phyloP scores from a whole-genome alignment of 2,888 invertebrate species.

The Netelia virgata region DNA sequence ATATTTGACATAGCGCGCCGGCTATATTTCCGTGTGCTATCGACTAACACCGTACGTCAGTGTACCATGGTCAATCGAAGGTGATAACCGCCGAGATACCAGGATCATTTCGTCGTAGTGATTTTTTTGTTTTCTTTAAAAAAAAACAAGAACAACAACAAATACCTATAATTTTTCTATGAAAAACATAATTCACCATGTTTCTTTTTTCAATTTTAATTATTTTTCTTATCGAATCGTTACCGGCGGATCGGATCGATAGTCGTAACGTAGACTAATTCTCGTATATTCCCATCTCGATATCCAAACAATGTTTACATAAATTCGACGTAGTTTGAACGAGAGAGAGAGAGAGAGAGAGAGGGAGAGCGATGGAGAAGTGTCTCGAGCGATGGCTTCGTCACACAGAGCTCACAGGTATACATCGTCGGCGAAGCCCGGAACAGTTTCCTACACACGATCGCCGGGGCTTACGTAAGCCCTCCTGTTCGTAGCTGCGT shows the following conservation, averaged over 20 bases:
- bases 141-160: background rate
- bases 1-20: background rate
- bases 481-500: conserved; percentile 44
- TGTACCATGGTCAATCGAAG: background rate
- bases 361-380: background rate
- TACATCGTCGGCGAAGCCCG: conserved; percentile 4
- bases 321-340: background rate
- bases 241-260: background rate
- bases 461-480: conserved; percentile 57
- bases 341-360: conserved; percentile 17
- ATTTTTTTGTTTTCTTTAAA: too few relatives aligned
- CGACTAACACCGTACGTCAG: background rate
- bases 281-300: background rate
- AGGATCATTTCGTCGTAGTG: too few relatives aligned
- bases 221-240: background rate
- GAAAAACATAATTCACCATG: background rate
- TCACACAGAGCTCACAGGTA: conserved; percentile 4
- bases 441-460: conserved; percentile 53
- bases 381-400: conserved; percentile 47
- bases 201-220: background rate
- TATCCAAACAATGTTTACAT: background rate
- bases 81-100: too few relatives aligned
- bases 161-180: background rate
- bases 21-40: background rate
- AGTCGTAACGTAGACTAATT: background rate